phyloP scores from a whole-genome alignment of 2,113 vertebrate genomes.

The Herpailurus yagouaroundi region DNA sequence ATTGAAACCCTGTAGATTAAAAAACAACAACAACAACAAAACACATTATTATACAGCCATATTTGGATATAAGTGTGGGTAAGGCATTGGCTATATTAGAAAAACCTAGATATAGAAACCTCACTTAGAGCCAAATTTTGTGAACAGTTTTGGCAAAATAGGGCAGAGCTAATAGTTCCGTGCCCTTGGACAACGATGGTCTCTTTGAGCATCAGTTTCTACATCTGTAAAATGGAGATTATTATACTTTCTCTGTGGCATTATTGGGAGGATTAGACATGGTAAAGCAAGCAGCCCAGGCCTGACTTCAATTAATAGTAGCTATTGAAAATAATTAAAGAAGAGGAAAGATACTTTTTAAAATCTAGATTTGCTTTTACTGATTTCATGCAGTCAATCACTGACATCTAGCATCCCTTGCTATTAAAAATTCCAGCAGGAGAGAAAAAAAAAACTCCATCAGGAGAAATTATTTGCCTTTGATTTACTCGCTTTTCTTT shows the following conservation, averaged over 20 bases:
- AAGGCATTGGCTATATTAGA: slow-evolving; percentile 74
- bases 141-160: slow-evolving; percentile 44
- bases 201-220: slow-evolving; percentile 29
- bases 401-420: background rate
- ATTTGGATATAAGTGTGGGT: slow-evolving; percentile 69
- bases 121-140: slow-evolving; percentile 50
- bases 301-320: background rate
- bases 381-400: background rate
- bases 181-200: background rate
- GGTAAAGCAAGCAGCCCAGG: background rate
- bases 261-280: background rate
- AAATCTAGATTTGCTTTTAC: background rate
- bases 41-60: slow-evolving; percentile 59
- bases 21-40: background rate
- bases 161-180: background rate
- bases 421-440: slow-evolving; percentile 29
- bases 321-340: slow-evolving; percentile 14
- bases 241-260: slow-evolving; percentile 14
- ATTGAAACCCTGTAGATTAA: slow-evolving; percentile 46
- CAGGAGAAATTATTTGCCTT: slow-evolving; percentile 43
- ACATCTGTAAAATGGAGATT: slow-evolving; percentile 23
- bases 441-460: slow-evolving; percentile 45
- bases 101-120: slow-evolving; percentile 69
- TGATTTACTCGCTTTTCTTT: background rate
- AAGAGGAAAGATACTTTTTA: background rate